phyloP scores from a whole-genome alignment of 2,113 vertebrate species.

The Mungos mungo region DNA sequence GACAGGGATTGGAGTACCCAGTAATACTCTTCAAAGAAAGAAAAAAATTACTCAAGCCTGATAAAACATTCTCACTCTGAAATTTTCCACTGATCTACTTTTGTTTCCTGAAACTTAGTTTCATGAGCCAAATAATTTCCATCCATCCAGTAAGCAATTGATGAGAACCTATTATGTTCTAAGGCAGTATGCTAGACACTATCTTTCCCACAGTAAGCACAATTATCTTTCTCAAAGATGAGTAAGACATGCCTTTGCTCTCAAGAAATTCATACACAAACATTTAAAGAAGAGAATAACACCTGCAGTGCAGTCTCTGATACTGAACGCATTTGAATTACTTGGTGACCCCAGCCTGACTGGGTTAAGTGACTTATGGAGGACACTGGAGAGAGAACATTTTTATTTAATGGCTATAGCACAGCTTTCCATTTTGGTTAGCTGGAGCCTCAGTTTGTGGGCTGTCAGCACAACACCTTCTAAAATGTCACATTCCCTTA shows the following conservation, averaged over 20 bases:
- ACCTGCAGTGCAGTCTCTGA: not conserved
- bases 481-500: slow-evolving; percentile 47
- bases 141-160: not conserved
- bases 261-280: not conserved
- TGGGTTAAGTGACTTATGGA: not conserved
- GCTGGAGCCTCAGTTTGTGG: not conserved
- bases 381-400: not conserved
- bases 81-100: not conserved
- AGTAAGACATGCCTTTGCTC: not conserved
- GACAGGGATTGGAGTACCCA: not conserved
- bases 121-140: not conserved
- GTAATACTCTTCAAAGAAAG: not conserved
- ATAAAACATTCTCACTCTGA: not conserved
- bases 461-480: slow-evolving; percentile 26
- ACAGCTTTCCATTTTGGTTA: not conserved
- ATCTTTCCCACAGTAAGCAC: not conserved
- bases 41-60: not conserved
- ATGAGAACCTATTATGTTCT: not conserved
- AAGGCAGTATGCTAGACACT: not conserved
- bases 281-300: not conserved
- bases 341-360: not conserved
- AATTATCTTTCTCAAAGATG: not conserved
- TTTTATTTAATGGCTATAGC: not conserved
- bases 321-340: not conserved
- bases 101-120: not conserved